These are phyloP conservation scores for Hyles vespertilio DNA, from an alignment of 1,140 invertebrate species.

Conservation along the genomic window DNA sequence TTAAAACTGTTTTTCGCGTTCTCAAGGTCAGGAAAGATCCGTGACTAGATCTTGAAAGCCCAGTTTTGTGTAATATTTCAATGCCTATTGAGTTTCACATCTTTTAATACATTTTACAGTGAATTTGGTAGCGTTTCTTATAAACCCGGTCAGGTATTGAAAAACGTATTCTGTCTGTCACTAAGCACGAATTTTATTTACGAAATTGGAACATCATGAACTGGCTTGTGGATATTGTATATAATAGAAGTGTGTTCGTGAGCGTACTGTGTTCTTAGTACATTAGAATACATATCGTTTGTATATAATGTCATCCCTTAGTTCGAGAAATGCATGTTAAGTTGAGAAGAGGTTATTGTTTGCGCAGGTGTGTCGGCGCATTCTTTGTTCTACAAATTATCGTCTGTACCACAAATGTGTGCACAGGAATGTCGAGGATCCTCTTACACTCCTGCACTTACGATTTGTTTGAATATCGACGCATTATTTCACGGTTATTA, in stretches of 20 bases:
- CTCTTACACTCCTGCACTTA: slow-evolving; percentile 16
- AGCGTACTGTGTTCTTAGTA: slow-evolving; percentile 1
- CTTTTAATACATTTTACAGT: slow-evolving; percentile 15
- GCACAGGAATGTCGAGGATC: slow-evolving; percentile 42
- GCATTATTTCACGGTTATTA: neutral
- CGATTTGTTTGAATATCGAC: neutral
- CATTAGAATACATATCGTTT: neutral
- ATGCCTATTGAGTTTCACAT: slow-evolving; percentile 31
- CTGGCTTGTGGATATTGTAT: neutral
- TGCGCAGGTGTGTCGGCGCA: slow-evolving; percentile 56
- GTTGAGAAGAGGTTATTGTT: slow-evolving; percentile 45
- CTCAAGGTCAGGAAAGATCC: slow-evolving; percentile 34
- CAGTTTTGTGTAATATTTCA: slow-evolving; percentile 39
- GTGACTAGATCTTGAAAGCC: slow-evolving; percentile 45
- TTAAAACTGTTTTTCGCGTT: slow-evolving; percentile 18
- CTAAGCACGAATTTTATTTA: slow-evolving; percentile 5
- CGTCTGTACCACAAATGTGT: slow-evolving; percentile 38
- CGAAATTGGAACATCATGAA: neutral
- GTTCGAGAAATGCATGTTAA: slow-evolving; percentile 40
- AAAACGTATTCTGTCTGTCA: neutral
- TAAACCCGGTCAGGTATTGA: neutral
- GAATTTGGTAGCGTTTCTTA: slow-evolving; percentile 10
- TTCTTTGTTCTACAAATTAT: slow-evolving; percentile 71
- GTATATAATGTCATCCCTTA: slow-evolving; percentile 25
- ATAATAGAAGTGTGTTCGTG: neutral